Evolutionary conservation across 2,113 vertebrate genomes (phyloP), one percentile per base, ranked within the genome.

Genomic region (Pongo pygmaeus): DNA sequence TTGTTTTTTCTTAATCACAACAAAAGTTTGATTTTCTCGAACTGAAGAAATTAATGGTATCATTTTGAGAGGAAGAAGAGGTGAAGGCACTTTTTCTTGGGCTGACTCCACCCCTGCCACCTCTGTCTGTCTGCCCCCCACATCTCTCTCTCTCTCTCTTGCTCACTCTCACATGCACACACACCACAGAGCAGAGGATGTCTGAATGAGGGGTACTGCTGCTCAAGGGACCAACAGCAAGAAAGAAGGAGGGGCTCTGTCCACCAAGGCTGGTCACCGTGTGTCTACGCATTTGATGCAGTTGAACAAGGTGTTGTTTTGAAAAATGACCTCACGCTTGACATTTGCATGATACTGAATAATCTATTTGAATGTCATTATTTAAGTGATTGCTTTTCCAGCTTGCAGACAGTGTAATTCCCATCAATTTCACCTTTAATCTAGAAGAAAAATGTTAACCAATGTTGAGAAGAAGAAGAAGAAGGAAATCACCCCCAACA

Each of bases 381-480:
- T 91, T 95, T 95, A 95, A 93, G 57, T 43, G 27, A 91, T 93
- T 94, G 89, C 88, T 70, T 91, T 96, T 91, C 25, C 5, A 96
- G 69, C 59, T 83, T 90, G 50, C 70, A 35, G 81, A 90, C 35
- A 40, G 64, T 95, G 90, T 93, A 97, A 91, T 95, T 95, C 94
- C 67, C 92, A 95, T 94, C 74, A 89, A 77, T 97, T 97, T 96
- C 81, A 95, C 27, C 50, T 94, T 93, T 94, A 96, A 96, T 91
- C 94, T 97, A 81, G 57, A 90, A 95, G 67, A 97, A 40, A 93
- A 96, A 93, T 77, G 91, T 83, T 91, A 94, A 83, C 64, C 64
- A 94, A 30, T 64, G n/a, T 64, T 95, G 43, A 64, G 50, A 88
- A 94, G 78, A 30, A 61, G 78, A 30, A 61, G 14, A 91, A 40